Conservation (phyloP, 1,140 invertebrate species). For the Trichoplusia ni region DNA sequence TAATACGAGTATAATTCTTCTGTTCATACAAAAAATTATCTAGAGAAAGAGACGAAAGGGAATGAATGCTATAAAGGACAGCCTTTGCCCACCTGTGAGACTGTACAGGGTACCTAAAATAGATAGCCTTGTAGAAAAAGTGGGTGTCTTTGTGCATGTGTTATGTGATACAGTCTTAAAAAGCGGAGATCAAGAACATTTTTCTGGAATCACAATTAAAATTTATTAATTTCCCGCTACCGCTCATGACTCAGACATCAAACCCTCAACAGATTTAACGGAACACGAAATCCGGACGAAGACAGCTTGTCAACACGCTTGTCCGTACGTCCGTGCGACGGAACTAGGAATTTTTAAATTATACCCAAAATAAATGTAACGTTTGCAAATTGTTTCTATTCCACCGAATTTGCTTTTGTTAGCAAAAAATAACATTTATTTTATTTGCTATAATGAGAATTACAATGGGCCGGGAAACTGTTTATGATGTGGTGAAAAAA, state of each 20-base stretch:
- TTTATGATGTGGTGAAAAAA: no score
- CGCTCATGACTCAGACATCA: slow-evolving; percentile 7
- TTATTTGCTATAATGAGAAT: background rate
- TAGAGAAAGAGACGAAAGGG: no score
- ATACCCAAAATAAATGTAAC: slow-evolving; percentile 37
- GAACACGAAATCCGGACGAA: slow-evolving; percentile 33
- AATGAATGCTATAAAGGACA: no score
- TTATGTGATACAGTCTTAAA: no score
- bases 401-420: background rate
- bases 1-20: no score
- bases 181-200: no score
- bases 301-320: slow-evolving; percentile 37
- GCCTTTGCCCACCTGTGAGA: no score
- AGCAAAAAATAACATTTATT: background rate
- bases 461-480: no score
- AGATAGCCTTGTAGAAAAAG: no score
- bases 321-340: slow-evolving; percentile 16
- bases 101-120: no score
- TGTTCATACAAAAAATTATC: no score
- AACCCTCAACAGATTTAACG: slow-evolving; percentile 30
- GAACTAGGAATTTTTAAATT: slow-evolving; percentile 37
- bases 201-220: background rate
- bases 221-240: background rate
- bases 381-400: slow-evolving; percentile 30
- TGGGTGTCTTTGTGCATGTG: no score